Evolutionary conservation across 2,113 vertebrate genomes (phyloP), one percentile per base, ranked within the genome.

Genomic region (Phrynocephalus versicolor): DNA sequence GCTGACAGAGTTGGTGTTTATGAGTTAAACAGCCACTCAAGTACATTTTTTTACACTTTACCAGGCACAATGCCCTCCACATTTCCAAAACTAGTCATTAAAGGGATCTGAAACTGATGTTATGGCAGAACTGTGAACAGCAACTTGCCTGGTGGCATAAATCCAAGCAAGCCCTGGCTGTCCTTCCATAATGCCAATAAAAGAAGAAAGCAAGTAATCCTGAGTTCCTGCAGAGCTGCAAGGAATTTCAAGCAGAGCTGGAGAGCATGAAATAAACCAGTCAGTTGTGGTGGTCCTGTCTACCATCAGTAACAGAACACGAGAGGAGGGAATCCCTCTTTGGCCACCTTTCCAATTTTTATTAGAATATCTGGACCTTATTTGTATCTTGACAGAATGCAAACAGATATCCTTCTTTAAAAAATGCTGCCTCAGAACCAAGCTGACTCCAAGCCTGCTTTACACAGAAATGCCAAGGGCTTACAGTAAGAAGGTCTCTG

Each of bases 101-200:
- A 65, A 84, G 33, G 14, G 77, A 33, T 84, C 82, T 62, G 2
- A 75, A 84, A 55, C 51, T 10, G 33, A 70, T 35, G 80, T 57
- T 69, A n/a, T 72, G 45, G 51, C 60, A 80, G 25, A 85, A 16
- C 58, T 87, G 39, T 57, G 69, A 79, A 80, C 77, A 39, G 41
- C 51, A 23, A 60, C 77, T 51, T 0, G 3, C 30, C 87, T 62
- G 45, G 19, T 27, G 82, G 79, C 87, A 82, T 19, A 14, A 27
- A 62, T 74, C 84, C 84, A 93, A 79, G 64, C 23, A 93, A 79
- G 64, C 23, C 65, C 64, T 9, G 69, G 58, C 39, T 82, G 57
- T 75, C 70, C 57, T 81, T 86, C 80, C 74, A 84, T 74, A 75
- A 67, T 25, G 65, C 62, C 41, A 72, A 75, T 37, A 62, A 65